A percentile compares a stretch with the other conserved stretches of the same genome.
Conservation (phyloP, 2,113 vertebrate genomes). For the Apteryx mantelli region DNA sequence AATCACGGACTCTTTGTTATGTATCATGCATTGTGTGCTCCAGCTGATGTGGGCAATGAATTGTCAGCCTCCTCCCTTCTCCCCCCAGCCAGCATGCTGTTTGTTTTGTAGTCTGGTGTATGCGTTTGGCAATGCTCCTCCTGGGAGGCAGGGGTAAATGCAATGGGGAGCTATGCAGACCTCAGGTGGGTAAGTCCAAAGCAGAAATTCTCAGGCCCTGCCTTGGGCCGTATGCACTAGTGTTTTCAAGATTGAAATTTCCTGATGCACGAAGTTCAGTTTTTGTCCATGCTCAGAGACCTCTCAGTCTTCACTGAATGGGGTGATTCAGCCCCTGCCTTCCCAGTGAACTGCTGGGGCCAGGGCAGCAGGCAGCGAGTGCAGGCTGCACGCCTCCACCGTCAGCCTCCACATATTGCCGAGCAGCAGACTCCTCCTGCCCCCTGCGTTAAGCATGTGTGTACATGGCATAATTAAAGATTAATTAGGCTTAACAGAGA, state of each 20-base stretch:
- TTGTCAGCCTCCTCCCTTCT: not conserved
- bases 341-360: too few species aligned
- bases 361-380: not conserved
- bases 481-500: not conserved
- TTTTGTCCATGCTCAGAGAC: not conserved
- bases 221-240: not conserved
- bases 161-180: not conserved
- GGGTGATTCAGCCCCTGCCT: not conserved
- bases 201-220: fast-evolving
- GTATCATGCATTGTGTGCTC: not conserved
- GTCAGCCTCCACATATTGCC: not conserved
- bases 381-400: not conserved
- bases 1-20: not conserved
- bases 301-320: not conserved
- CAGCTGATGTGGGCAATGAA: not conserved
- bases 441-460: not conserved
- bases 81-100: not conserved
- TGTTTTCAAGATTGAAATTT: not conserved
- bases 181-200: fast-evolving
- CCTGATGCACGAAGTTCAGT: not conserved
- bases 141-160: not conserved
- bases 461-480: not conserved
- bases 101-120: not conserved
- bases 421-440: not conserved
- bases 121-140: not conserved